Evolutionary conservation across 2,113 vertebrate species (phyloP), one percentile per base, ranked within the genome.

Genomic region (Chlorocebus sabaeus): DNA sequence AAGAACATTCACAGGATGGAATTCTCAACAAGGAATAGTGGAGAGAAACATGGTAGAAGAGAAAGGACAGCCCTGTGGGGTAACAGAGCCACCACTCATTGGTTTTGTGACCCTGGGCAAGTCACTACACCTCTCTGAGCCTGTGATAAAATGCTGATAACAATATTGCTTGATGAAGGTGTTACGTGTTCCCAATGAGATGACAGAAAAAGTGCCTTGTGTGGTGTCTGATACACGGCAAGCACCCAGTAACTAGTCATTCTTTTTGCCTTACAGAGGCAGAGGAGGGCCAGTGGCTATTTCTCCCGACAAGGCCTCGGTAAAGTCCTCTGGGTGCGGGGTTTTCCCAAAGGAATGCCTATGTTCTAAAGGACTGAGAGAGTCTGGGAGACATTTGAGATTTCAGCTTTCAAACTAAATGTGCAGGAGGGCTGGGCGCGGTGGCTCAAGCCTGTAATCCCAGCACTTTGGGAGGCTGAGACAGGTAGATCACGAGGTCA

Each of bases 11-110:
- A 22, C 30, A 25, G 50, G 40, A 40, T 32, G 32, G 27, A 83
- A 23, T 8, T 40, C 11, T 35, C 6, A 38, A 27, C 45, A 20
- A 50, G 76, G n/a, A 52, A 45, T 0, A 43, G 14, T 30, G 55
- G 40, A 23, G 4, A 57, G 32, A 7, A 32, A 38, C 9, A 10
- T 0, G 45, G n/a, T 4, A 7, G 45, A 81, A 38, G 17, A 48
- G 30, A 30, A 22, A 22, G 32, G 52, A 14, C 25, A 2, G 12
- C 20, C n/a, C 50, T 4, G 5, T 1, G 16, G 50, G 89, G 11
- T 50, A 35, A n/a, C 2, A 14, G 7, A n/a, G 61, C n/a, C 3
- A 12, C 1, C 43, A 23, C 1, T 38, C 17, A 6, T 0, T 43
- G 50, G 80, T 43, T 50, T 80, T 55, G 82, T 89, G 94, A 61